phyloP scores from a whole-genome alignment of 2,113 vertebrate genomes.

The Apaloderma vittatum region DNA sequence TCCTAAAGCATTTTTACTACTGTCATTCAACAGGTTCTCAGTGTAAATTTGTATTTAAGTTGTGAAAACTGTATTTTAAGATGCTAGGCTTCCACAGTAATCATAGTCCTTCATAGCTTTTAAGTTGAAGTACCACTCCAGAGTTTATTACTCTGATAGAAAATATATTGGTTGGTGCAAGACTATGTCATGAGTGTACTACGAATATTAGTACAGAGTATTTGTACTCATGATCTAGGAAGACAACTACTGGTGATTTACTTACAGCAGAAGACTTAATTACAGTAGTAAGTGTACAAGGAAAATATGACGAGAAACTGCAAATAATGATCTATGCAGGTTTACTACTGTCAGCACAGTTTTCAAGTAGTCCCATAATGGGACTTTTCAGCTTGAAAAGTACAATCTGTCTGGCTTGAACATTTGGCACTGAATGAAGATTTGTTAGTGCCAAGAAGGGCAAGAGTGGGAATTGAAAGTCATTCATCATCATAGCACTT shows the following conservation, averaged over 20 bases:
- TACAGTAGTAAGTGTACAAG: neutral
- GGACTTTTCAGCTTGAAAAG: conserved; percentile 27
- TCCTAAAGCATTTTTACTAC: neutral
- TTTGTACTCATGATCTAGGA: neutral
- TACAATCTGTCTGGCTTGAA: neutral
- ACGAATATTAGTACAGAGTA: neutral
- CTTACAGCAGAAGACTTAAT: neutral
- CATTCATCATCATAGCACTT: conserved; percentile 57
- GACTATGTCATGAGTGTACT: neutral
- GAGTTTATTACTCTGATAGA: neutral
- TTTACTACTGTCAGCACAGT: conserved; percentile 41
- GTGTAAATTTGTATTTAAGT: neutral
- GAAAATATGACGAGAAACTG: conserved; percentile 14
- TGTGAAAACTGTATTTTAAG: neutral
- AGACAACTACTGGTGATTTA: neutral
- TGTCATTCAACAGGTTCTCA: neutral
- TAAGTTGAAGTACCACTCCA: neutral
- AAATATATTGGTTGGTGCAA: neutral
- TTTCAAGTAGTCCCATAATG: conserved; percentile 36
- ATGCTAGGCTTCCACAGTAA: neutral
- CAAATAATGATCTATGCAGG: conserved; percentile 27
- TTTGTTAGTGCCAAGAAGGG: conserved; percentile 47
- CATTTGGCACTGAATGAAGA: conserved; percentile 45
- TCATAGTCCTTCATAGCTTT: neutral
- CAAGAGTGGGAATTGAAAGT: conserved; percentile 54